Evolutionary conservation across 2,113 vertebrate species (phyloP).

Genomic region (Albula goreensis): DNA sequence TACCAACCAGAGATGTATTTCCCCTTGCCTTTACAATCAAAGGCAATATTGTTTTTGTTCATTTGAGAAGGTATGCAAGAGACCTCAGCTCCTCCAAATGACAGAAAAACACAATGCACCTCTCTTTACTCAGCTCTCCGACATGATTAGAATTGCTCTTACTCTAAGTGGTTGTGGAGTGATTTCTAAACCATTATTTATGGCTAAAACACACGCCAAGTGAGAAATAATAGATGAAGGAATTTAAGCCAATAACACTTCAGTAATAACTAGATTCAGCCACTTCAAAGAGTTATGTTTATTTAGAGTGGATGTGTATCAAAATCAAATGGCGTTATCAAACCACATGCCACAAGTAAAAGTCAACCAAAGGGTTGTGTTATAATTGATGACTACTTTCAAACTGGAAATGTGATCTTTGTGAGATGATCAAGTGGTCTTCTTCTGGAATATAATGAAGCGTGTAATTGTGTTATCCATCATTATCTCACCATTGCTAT

Average conservation of each 20-base stretch:
- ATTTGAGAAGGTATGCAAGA: constrained; percentile 23
- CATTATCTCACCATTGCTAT: neutral
- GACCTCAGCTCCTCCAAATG: constrained; percentile 35
- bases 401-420: constrained; percentile 64
- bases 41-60: constrained; percentile 19
- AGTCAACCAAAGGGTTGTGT: constrained; percentile 44
- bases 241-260: constrained; percentile 35
- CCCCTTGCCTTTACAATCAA: neutral
- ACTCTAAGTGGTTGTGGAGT: constrained; percentile 20
- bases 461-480: neutral
- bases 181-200: constrained; percentile 26
- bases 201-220: constrained; percentile 46
- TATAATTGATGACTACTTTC: constrained; percentile 42
- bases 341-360: constrained; percentile 58
- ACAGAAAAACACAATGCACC: constrained; percentile 44
- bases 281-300: constrained; percentile 54
- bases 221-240: constrained; percentile 39
- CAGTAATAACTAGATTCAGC: constrained; percentile 49
- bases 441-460: neutral
- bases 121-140: constrained; percentile 47
- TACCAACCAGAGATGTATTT: neutral
- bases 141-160: constrained; percentile 46
- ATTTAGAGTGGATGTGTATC: constrained; percentile 50
- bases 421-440: constrained; percentile 46
- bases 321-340: constrained; percentile 52